These are phyloP conservation scores for Coryphaenoides rupestris DNA, from an alignment of 2,113 vertebrate species.

Conservation along the genomic window DNA sequence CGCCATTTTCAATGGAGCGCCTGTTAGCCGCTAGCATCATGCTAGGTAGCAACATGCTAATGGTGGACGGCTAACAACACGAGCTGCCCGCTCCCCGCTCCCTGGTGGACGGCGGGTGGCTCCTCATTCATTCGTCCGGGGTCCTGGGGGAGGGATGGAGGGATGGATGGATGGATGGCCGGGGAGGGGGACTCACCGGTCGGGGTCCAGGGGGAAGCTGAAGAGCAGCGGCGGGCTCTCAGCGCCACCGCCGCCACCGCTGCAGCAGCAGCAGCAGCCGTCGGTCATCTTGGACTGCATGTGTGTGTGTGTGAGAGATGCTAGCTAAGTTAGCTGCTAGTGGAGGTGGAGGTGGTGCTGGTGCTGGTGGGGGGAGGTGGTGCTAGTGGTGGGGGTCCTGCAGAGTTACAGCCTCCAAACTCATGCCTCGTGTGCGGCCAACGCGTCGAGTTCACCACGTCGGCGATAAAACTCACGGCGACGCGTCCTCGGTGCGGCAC, in stretches of 20 bases:
- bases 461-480: slow-evolving; percentile 8
- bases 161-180: not conserved
- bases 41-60: slow-evolving; percentile 58
- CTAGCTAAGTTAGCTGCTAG: slow-evolving; percentile 60
- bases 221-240: too few relatives aligned
- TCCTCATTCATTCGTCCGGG: too few relatives aligned
- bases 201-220: slow-evolving; percentile 75
- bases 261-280: slow-evolving; percentile 89
- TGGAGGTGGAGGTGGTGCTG: slow-evolving; percentile 44
- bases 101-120: too few relatives aligned
- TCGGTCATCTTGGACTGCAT: slow-evolving; percentile 81
- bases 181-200: slow-evolving; percentile 69
- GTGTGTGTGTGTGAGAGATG: too few relatives aligned
- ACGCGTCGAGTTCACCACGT: not conserved
- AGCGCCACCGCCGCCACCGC: slow-evolving; percentile 83
- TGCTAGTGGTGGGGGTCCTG: slow-evolving; percentile 35
- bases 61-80: slow-evolving; percentile 28
- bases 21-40: slow-evolving; percentile 57
- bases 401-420: slow-evolving; percentile 47
- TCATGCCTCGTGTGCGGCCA: slow-evolving; percentile 44
- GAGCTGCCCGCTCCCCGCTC: too few relatives aligned
- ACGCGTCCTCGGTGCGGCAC: slow-evolving; percentile 15
- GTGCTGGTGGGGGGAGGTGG: slow-evolving; percentile 34
- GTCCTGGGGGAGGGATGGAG: not conserved
- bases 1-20: slow-evolving; percentile 70